Percentiles rank a stretch among this genome's conserved stretches.
Evolutionary conservation across 2,888 invertebrate species (phyloP).

Genomic region (Orthosia gracilis): DNA sequence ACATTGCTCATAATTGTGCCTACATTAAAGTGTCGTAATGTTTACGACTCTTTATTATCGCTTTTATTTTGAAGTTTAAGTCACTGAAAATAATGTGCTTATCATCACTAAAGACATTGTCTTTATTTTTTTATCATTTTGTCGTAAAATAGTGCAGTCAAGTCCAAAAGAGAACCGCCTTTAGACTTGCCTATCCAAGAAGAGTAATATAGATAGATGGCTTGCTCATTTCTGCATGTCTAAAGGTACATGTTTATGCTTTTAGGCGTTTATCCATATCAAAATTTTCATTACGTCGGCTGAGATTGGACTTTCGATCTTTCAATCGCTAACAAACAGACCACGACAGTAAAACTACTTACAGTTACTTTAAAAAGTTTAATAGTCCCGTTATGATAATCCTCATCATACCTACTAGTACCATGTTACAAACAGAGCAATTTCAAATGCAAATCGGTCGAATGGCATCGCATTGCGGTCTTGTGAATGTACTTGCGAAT

Average conservation of each 20-base stretch:
- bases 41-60: not conserved
- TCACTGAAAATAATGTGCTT: not conserved
- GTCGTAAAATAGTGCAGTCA: too few relatives aligned
- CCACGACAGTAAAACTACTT: not conserved
- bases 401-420: too few relatives aligned
- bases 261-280: not conserved
- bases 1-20: slow-evolving; percentile 11
- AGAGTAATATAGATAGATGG: too few relatives aligned
- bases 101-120: not conserved
- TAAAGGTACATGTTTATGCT: not conserved
- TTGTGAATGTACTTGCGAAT: too few relatives aligned
- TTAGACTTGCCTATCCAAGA: too few relatives aligned
- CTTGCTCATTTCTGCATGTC: too few relatives aligned
- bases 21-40: not conserved
- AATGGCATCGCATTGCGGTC: too few relatives aligned
- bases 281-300: not conserved
- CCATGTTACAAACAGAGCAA: not conserved
- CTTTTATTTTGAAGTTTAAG: not conserved
- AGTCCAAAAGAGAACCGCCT: too few relatives aligned
- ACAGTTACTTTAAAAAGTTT: not conserved
- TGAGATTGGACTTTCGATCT: not conserved
- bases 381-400: not conserved
- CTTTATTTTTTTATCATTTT: too few relatives aligned
- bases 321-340: not conserved
- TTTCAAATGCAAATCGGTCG: too few relatives aligned